Conservation (phyloP, 1,140 invertebrate genomes). For the Fopius arisanus region DNA sequence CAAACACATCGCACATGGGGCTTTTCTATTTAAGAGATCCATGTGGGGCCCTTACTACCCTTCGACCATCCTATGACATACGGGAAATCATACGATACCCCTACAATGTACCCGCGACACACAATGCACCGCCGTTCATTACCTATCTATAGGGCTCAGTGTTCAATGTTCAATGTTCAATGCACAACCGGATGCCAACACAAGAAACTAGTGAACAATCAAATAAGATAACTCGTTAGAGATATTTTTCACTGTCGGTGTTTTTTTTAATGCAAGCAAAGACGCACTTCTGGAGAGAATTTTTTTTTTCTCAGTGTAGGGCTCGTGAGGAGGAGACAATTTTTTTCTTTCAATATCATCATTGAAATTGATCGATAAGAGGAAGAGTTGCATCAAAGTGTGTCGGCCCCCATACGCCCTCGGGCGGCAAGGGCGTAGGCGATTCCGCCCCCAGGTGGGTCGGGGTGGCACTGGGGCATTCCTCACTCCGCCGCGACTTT, state of each 20-base stretch:
- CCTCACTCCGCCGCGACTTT: constrained; percentile 49
- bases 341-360: not conserved
- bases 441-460: constrained; percentile 64
- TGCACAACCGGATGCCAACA: constrained; percentile 41
- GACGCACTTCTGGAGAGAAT: constrained; percentile 30
- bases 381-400: constrained; percentile 34
- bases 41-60: constrained; percentile 12
- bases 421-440: constrained; percentile 60
- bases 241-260: too few relatives aligned
- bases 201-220: too few relatives aligned
- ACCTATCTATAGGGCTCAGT: constrained; percentile 43
- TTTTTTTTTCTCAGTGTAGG: too few relatives aligned
- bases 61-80: constrained; percentile 39
- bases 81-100: constrained; percentile 27
- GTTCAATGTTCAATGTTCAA: constrained; percentile 49
- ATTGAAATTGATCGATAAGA: constrained; percentile 10
- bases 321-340: not conserved
- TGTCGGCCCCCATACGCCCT: constrained; percentile 58
- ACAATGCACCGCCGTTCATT: constrained; percentile 49
- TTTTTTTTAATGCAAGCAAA: too few relatives aligned
- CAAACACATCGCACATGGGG: constrained; percentile 35
- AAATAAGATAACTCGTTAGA: too few relatives aligned
- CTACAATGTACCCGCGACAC: constrained; percentile 30
- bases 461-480: constrained; percentile 58
- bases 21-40: constrained; percentile 40